Base-by-base conservation (phyloP, 2,888 invertebrate species). In the Dyspetes luteomarginatus region DNA sequence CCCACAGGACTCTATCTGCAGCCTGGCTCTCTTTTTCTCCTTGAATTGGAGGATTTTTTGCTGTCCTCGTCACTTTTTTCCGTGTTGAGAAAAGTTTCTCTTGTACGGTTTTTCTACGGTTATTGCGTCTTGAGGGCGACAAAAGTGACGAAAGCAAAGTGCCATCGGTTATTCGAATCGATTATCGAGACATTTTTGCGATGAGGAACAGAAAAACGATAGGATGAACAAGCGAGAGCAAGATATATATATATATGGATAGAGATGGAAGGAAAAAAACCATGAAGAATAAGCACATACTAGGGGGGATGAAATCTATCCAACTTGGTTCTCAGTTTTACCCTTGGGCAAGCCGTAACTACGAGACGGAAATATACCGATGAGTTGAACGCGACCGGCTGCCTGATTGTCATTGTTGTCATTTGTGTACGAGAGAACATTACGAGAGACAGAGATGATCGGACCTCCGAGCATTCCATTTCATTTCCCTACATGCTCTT, bases 171-270 rank as follows among this genome's bases (percentile, higher is more conserved):
- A 52, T 15, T 68, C 45, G 17, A 58, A 73, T 67, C 73, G 77
- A 60, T 73, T 73, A 81, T 81, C 79, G 75, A 82, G 81, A 85
- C 83, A 83, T 84, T 85, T n/a, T 43, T 17, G 84, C 88, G 87
- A 88, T 85, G 88, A 88, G 88, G 88, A 86, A 87, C 88, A 48
- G 48, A 90, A 90, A 89, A 90, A 90, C 91, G 90, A 90, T 9
- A 89, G 90, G 89, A 89, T 90, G 90, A 85, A 88, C 86, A 89
- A 90, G 91, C 88, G 88, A 88, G 90, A 85, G 86, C 87, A 87
- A 83, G 86, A 88, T 88, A n/a, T n/a, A n/a, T n/a, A n/a, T n/a
- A n/a, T n/a, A n/a, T n/a, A 85, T 85, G 78, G 52, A 71, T 72
- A 36, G 22, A 52, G 67, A 26, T 43, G 26, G 60, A 22, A 26